Evolutionary conservation across 2,888 invertebrate genomes (phyloP), one percentile per base, ranked within the genome.

Genomic region (Andricus quercusramuli): DNA sequence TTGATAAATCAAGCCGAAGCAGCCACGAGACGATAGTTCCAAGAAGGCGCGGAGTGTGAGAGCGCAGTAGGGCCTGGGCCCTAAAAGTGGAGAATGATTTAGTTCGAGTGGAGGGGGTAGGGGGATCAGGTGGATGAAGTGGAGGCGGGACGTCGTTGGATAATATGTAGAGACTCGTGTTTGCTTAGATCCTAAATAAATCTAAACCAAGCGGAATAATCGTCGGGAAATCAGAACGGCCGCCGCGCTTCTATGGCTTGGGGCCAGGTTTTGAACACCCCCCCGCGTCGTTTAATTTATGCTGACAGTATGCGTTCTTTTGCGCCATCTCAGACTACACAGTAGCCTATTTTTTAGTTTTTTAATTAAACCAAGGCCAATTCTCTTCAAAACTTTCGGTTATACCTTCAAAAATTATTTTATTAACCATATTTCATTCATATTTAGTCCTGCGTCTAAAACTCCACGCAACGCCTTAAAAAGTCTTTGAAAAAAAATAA

Each of bases 131-230:
- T 29, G 67, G 9, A 32, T 22, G 32, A 41, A 64, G 79, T 22
- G 64, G 62, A 47, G 68, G 59, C 80, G 25, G 80, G 65, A 78
- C 78, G 79, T 77, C 79, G 78, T 77, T 82, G 79, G 70, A 79
- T 83, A 83, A 87, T 88, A 88, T 86, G 86, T 87, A 83, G 86
- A 83, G 86, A 90, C 86, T 87, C 86, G 86, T 88, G 88, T 87
- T 87, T 88, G 87, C 85, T 86, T 85, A 86, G 86, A 87, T 84
- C 88, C 88, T 87, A 88, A 89, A 89, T 88, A 89, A 89, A 89
- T 88, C 88, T 88, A 89, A 90, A 88, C 86, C 88, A 88, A 87
- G 83, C 86, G 83, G 84, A 85, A 86, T 86, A 86, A 88, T 86
- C 86, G 85, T 84, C 81, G 79, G 77, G 79, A 86, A 81, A 80